Evolutionary conservation across 2,888 invertebrate species (phyloP), one percentile per base, ranked within the genome.

Genomic region (Sesia apiformis): DNA sequence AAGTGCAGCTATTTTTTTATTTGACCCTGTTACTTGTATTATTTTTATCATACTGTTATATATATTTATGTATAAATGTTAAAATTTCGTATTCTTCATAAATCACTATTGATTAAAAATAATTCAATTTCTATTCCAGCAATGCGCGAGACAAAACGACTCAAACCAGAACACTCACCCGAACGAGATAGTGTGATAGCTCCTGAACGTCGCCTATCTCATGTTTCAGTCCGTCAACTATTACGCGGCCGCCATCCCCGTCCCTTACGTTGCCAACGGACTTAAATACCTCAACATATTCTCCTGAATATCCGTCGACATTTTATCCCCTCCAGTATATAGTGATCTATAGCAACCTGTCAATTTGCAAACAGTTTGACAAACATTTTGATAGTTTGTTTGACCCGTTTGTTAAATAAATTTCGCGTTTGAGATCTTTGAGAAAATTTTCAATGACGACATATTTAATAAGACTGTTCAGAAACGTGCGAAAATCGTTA

Each of bases 101-200:
- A 23, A 23, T 23, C 23, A 23, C 46, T 8, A 46, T 7, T 46
- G 46, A 46, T 46, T 46, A 4, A 46, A 23, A 46, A 46, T 23
- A 46, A 23, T 46, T 46, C 8, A 8, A 23, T 46, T 46, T 46
- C 46, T 46, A n/a, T 92, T 92, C 39, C 91, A 95, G 95, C 95
- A 95, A 93, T 95, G 95, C 78, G 92, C 93, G 59, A 91, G 94
- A 74, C 93, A 93, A 67, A 95, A 95, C 78, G 93, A 94, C 82
- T 95, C 94, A 68, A 95, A 94, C 90, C 95, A 95, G 81, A 95
- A 94, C 82, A 91, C 93, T 68, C 95, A 95, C 86, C 94, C 94
- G 69, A 96, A 95, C 81, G 95, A 95, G 84, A 95, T 95, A 76
- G 94, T 94, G 92, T 94, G 94, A 94, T 94, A 92, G 92, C 93